Base-by-base conservation (phyloP, 2,888 invertebrate species). In the Dynastes grantii region DNA sequence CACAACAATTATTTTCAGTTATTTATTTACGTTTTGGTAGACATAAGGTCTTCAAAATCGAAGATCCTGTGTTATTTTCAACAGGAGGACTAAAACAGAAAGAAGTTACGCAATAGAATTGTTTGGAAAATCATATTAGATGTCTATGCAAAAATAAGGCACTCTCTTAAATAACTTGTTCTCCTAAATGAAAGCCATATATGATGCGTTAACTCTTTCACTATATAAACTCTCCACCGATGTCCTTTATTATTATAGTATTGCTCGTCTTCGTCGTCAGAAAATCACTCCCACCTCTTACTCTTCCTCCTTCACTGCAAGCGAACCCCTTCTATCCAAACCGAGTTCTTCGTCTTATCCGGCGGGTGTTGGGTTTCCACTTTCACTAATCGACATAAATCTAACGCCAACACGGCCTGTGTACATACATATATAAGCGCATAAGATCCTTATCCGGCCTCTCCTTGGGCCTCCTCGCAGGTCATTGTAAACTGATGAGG, bases 401-500 rank as follows among this genome's bases (percentile, higher is more conserved):
- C 73, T 73, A 73, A 73, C 73, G 53, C 70, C 70, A 70, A 70
- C 70, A 32, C 70, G 32, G 70, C 45, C 49, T 73, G 58, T 73
- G 73, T 73, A 58, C 58, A 70, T 37, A 73, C 73, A 73, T 73
- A 73, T 67, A 67, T 67, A 67, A 67, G 67, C 73, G 55, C 32
- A 58, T 58, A 58, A 73, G 58, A 73, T 73, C 58, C 73, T 73
- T 73, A 73, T 73, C 73, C 73, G 65, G 64, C 27, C 67, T 37
- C 61, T 71, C 73, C 51, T 78, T 78, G 77, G 77, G 68, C 58
- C 49, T 51, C 75, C 53, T 45, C 16, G 67, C 63, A 91, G 92
- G 92, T 92, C 92, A 92, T 92, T 91, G 91, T 91, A 92, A 92
- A 92, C 92, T 92, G 92, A 92, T 91, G 92, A 92, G 92, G 91